Conservation (phyloP, 1,140 invertebrate genomes). For the Pseudomyrmex sp. region DNA sequence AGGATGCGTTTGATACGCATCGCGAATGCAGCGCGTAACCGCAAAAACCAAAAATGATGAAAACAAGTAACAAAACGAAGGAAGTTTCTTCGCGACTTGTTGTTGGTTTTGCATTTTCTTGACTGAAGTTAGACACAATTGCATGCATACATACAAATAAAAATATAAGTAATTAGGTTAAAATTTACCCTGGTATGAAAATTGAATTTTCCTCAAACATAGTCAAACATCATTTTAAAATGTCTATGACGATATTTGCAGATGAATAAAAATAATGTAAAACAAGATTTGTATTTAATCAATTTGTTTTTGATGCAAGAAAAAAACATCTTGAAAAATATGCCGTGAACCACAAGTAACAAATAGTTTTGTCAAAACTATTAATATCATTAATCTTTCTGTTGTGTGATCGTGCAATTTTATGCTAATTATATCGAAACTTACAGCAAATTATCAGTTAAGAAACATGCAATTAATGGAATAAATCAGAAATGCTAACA, state of each 20-base stretch:
- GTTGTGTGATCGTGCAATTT: background rate
- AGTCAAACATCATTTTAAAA: background rate
- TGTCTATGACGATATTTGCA: background rate
- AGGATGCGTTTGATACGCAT: conserved; percentile 30
- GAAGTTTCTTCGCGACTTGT: background rate
- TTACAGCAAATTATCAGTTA: conserved; percentile 14
- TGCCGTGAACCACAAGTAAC: background rate
- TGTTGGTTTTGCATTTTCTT: background rate
- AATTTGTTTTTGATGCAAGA: background rate
- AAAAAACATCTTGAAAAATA: background rate
- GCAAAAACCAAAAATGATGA: background rate
- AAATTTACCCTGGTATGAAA: conserved; percentile 13
- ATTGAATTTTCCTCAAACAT: background rate
- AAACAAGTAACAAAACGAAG: background rate
- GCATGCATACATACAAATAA: background rate
- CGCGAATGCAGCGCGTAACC: background rate
- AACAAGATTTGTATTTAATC: background rate
- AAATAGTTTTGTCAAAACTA: background rate
- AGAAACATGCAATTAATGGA: background rate
- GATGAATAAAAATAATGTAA: background rate
- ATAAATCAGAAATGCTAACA: conserved; percentile 22
- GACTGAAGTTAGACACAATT: conserved; percentile 26
- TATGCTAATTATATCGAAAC: background rate
- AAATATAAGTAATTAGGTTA: conserved; percentile 20
- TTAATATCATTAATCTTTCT: background rate